Evolutionary conservation across 2,888 invertebrate species (phyloP), one percentile per base, ranked within the genome.

Genomic region (Brenthis daphne): DNA sequence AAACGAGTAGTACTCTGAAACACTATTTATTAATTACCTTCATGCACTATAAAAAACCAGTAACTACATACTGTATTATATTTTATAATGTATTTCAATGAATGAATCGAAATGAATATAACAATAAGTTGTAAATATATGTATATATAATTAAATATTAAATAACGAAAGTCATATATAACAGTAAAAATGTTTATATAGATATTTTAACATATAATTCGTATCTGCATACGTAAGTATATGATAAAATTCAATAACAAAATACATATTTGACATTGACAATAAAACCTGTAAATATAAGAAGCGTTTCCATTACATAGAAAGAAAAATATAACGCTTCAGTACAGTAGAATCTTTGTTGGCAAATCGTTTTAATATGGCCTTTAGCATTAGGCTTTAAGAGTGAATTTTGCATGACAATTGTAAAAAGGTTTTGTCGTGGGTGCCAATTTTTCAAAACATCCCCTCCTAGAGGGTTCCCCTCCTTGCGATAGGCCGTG

Each of bases 361-460:
- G 20, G 57, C 56, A 64, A 64, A 61, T 53, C 50, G 24, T 65
- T 48, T 64, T 29, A 64, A 70, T 63, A 58, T 63, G 20, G 56
- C 74, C 68, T 67, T 75, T 74, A 73, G 55, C 6, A 2, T 47
- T 55, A 12, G n/a, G 57, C 8, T 33, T 61, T 75, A 76, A 73
- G 71, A 73, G 71, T 71, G 64, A 74, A 66, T 69, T 72, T 73
- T 55, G 72, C 70, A 67, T 73, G 71, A 69, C 72, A 74, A 73
- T 65, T 57, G 68, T 76, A 76, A 77, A 77, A 80, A 82, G 80
- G 79, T 82, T 83, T 82, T 81, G 80, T 77, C 77, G 80, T 79
- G 84, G 90, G 88, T 89, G 91, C 89, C 91, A 90, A 92, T 92
- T 92, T 92, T 91, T 91, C 90, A 92, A 90, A 91, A 90, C 90